Base-by-base conservation (phyloP, 2,888 invertebrate species). In the Rhagonycha lutea region DNA sequence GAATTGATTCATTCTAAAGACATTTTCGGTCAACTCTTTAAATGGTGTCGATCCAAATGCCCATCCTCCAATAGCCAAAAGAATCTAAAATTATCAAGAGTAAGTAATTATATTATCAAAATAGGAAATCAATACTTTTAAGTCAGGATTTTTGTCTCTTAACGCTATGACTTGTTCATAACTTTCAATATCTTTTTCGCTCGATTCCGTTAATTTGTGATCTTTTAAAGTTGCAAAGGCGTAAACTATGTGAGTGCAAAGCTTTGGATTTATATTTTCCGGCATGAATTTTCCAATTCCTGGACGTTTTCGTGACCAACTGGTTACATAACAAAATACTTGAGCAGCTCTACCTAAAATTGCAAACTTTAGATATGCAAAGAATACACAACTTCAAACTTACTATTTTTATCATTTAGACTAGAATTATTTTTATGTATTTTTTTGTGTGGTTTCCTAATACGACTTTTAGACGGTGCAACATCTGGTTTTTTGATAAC, bases 241-340 rank as follows among this genome's bases (percentile, higher is more conserved):
- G 86, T 96, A 98, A 76, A 99, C 94, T 60, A 99, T 90, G 87
- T 98, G 98, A 0, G 98, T 98, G 87, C 98, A 99, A 0, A 98
- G 92, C 12, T 91, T 92, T 0, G 97, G 91, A 85, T 98, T 95
- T 61, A 98, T 93, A 86, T 97, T 94, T 82, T 96, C 96, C 0
- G 98, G 97, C 77, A 91, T 92, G 88, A 97, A 98, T 85, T 94
- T 94, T 11, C 97, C 98, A 4, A 92, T 91, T 72, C 96, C 96
- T 0, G 95, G 95, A 72, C 98, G 91, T 87, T 98, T 98, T 78
- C 95, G 93, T 0, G 98, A 96, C 98, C 98, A 99, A 83, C 96
- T 98, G 2, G 98, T 98, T 86, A 98, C 91, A 88, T 98, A 98
- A 88, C 99, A 99, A 83, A 98, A 94, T 3, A 97, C 93, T 89